phyloP scores from a whole-genome alignment of 2,113 vertebrate species.

The Diglossa brunneiventris region DNA sequence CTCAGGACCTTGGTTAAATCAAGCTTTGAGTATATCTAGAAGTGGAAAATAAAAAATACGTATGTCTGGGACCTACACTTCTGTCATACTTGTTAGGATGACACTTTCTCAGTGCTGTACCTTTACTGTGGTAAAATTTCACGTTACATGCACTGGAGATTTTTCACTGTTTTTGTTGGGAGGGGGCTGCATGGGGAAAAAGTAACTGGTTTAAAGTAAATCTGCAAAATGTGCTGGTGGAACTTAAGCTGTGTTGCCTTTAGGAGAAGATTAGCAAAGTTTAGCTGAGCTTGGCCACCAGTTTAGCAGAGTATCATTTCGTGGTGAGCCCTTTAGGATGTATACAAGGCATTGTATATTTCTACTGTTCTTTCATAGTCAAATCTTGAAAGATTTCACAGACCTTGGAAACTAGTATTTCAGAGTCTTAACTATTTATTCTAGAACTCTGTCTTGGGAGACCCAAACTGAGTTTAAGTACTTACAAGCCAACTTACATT shows the following conservation, averaged over 20 bases:
- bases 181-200: background rate
- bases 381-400: background rate
- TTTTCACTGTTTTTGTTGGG: background rate
- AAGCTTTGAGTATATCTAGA: background rate
- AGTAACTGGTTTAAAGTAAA: background rate
- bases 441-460: background rate
- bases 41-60: background rate
- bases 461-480: background rate
- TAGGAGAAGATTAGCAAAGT: background rate
- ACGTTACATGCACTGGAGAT: rapidly evolving
- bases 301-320: background rate
- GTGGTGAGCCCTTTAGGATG: background rate
- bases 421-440: background rate
- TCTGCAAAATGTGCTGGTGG: background rate
- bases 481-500: background rate
- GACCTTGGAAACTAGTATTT: background rate
- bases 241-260: background rate
- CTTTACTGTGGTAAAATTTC: background rate
- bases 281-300: background rate
- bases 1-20: background rate
- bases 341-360: background rate
- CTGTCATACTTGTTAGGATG: background rate
- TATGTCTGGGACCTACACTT: background rate
- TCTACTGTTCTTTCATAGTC: background rate
- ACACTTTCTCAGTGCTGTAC: background rate